Conservation (phyloP, 35 echinoderm and acorn worm genomes). For the Heliocidaris erythrogramma region DNA sequence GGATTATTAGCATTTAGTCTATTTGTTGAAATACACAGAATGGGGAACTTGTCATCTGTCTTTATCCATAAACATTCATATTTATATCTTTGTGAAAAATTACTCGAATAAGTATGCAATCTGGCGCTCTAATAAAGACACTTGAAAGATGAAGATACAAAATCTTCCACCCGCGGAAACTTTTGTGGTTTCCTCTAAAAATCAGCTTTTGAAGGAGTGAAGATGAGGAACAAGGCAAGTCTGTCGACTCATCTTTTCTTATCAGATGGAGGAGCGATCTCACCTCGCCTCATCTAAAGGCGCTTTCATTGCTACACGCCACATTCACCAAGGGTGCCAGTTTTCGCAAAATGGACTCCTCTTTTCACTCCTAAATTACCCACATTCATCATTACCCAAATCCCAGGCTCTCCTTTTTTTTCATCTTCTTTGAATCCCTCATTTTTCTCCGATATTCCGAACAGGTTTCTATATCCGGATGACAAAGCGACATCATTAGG, state of each 20-base stretch:
- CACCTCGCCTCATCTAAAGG: background rate
- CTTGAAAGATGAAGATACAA: background rate
- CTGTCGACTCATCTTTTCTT: background rate
- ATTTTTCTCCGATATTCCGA: background rate
- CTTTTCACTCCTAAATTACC: conserved; percentile 2
- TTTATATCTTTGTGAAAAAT: background rate
- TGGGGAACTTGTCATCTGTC: background rate
- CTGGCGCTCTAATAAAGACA: background rate
- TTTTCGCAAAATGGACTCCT: background rate
- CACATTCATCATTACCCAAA: background rate
- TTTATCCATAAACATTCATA: background rate
- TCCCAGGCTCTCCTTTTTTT: background rate
- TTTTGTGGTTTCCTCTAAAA: background rate
- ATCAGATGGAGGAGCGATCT: background rate
- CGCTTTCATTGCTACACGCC: background rate
- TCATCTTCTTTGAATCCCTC: background rate
- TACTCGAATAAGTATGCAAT: background rate
- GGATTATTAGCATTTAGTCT: background rate
- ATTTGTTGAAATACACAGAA: background rate
- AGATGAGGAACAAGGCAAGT: background rate
- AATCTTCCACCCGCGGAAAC: background rate
- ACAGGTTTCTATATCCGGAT: conserved; percentile 1
- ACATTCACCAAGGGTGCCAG: background rate
- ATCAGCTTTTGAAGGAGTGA: background rate
- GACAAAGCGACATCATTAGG: background rate